A percentile compares a stretch with the other conserved stretches of the same genome.
Evolutionary conservation across 1,140 invertebrate genomes (phyloP).

Genomic region (Rhagoletis zephyria): DNA sequence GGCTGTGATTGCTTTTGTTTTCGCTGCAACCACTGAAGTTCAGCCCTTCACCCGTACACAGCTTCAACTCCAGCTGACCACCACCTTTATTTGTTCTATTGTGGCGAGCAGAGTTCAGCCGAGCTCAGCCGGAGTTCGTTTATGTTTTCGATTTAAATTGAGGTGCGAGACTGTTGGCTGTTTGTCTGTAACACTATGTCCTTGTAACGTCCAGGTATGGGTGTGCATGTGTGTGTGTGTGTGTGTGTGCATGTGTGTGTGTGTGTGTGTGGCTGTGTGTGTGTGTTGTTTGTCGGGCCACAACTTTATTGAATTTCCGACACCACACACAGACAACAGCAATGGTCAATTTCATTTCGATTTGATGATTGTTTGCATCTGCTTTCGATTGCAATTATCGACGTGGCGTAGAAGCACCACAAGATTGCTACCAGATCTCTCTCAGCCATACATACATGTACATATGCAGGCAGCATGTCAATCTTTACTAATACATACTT

Average conservation of each 20-base stretch:
- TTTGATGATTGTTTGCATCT: conserved; percentile 62
- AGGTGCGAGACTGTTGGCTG: conserved; percentile 4
- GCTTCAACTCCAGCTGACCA: background rate
- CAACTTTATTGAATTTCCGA: conserved; percentile 36
- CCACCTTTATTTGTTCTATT: background rate
- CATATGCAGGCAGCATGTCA: background rate
- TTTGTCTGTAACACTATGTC: background rate
- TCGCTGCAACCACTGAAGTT: background rate
- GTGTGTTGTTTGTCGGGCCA: background rate
- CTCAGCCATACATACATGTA: background rate
- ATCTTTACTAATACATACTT: background rate
- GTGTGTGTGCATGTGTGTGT: background rate
- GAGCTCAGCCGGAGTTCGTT: background rate
- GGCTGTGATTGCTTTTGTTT: background rate
- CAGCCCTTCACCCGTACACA: background rate
- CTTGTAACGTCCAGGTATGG: background rate
- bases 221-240: background rate
- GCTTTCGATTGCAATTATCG: conserved; percentile 44
- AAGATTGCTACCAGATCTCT: background rate
- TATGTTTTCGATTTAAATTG: background rate
- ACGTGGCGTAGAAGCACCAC: background rate
- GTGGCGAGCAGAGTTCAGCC: background rate
- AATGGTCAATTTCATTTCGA: conserved; percentile 72
- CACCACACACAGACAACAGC: conserved; percentile 58
- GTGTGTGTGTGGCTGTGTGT: background rate